Evolutionary conservation across 2,888 invertebrate genomes (phyloP), one percentile per base, ranked within the genome.

Genomic region (Parnassius orleans): DNA sequence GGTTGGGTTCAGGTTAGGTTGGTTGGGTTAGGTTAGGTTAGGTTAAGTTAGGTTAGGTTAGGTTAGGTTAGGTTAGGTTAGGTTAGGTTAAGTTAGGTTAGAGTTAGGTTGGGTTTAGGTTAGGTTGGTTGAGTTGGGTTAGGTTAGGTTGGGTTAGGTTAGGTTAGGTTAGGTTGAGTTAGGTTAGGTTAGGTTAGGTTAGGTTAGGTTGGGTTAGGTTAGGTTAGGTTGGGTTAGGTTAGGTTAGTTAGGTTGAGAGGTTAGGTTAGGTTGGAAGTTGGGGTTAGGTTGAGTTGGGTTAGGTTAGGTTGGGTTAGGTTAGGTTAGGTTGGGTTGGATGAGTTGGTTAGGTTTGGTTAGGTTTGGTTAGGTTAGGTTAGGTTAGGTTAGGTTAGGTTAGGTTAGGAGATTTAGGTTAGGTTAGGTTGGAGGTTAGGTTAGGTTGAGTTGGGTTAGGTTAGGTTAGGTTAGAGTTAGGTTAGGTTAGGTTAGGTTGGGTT

Each of bases 41-140:
- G 51, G 51, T 51, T 51, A 51, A 19, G 51, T 51, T 51, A 51
- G 51, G 51, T 51, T 14, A 53, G 53, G 53, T 53, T 53, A 53
- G 53, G 53, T 53, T 53, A 53, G 53, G 53, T 53, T 53, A 33
- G 53, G 53, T 53, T 53, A 53, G 53, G 53, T 53, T 53, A 53
- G 53, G 53, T 53, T 53, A 53, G 53, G 53, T n/a, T n/a, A n/a
- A n/a, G n/a, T n/a, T n/a, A n/a, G n/a, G n/a, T n/a, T n/a, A n/a
- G n/a, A n/a, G n/a, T 53, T 53, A 53, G 53, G 53, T 53, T 53
- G 33, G 53, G 53, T 53, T 53, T 9, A 41, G 53, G 24, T 53
- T 33, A 41, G 53, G 24, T 53, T 33, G 53, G 53, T 53, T 53
- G 33, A 41, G 53, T 53, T 53, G 15, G 53, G 53, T 53, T 53